phyloP scores from a whole-genome alignment of 2,888 invertebrate genomes.

The Acrocyrtus sp. region DNA sequence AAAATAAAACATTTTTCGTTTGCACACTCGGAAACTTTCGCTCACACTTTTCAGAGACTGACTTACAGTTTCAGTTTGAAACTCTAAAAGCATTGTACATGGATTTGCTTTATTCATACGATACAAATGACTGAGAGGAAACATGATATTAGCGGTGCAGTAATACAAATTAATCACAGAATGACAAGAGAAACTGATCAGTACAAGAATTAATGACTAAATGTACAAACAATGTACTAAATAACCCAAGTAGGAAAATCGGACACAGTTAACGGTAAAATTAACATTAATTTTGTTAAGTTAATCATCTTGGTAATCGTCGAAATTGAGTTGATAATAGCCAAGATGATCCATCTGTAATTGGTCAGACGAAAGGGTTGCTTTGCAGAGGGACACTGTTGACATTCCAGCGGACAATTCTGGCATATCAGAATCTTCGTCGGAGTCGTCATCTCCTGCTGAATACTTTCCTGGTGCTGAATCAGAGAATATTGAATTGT shows the following conservation, averaged over 20 bases:
- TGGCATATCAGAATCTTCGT: background rate
- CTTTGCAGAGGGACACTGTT: conserved; percentile 2
- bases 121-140: too few species aligned
- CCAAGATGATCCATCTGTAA: conserved; percentile 1
- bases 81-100: too few species aligned
- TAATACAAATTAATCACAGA: background rate
- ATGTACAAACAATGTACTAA: too few species aligned
- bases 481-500: background rate
- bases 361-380: background rate
- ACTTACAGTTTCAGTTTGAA: too few species aligned
- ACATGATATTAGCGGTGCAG: background rate
- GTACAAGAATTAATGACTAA: background rate
- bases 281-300: too few species aligned
- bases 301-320: conserved; percentile 15
- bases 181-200: background rate
- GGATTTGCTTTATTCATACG: too few species aligned
- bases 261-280: too few species aligned
- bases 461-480: background rate
- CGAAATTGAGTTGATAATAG: conserved; percentile 27
- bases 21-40: conserved; percentile 1
- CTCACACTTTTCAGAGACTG: background rate
- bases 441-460: background rate
- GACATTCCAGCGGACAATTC: conserved; percentile 21
- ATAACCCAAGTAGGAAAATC: too few species aligned
- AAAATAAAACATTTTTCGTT: too few species aligned